These are phyloP conservation scores for Paratilapia polleni DNA, from an alignment of 2,113 vertebrate species.

Conservation along the genomic window DNA sequence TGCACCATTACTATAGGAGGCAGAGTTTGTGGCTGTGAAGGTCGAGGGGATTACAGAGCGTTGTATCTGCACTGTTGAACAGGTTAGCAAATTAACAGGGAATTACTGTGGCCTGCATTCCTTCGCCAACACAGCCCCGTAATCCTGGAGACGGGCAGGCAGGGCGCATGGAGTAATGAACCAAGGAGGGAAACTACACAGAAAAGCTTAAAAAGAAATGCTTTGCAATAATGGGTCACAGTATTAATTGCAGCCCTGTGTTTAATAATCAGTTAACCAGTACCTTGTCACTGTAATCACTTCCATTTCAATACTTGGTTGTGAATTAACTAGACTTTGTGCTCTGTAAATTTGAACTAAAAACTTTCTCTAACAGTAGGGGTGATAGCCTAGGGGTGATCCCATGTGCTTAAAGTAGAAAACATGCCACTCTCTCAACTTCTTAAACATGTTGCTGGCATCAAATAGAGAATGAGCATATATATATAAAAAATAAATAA, in stretches of 20 bases:
- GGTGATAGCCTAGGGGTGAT: neutral
- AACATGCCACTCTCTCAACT: no score
- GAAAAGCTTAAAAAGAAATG: neutral
- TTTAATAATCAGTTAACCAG: neutral
- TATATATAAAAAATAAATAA: neutral
- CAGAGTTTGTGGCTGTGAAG: slow-evolving; percentile 38
- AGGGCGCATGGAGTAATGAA: slow-evolving; percentile 45
- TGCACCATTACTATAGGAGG: slow-evolving; percentile 41
- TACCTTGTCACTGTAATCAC: neutral
- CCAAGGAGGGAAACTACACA: slow-evolving; percentile 3
- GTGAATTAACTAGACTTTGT: neutral
- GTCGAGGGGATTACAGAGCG: slow-evolving; percentile 57
- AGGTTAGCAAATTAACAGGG: slow-evolving; percentile 82
- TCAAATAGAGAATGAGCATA: neutral
- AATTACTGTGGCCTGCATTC: slow-evolving; percentile 80
- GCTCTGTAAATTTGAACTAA: neutral
- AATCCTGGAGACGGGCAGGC: slow-evolving; percentile 65
- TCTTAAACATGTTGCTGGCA: neutral
- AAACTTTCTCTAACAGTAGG: neutral
- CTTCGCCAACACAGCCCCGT: slow-evolving; percentile 57
- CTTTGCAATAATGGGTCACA: neutral
- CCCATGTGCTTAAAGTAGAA: no score
- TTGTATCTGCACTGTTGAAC: slow-evolving; percentile 75
- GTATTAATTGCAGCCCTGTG: neutral
- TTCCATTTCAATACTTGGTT: neutral